Percentiles rank a stretch among this genome's conserved stretches.
phyloP scores from a whole-genome alignment of 2,888 invertebrate species.

The Boloria euphrosyne region DNA sequence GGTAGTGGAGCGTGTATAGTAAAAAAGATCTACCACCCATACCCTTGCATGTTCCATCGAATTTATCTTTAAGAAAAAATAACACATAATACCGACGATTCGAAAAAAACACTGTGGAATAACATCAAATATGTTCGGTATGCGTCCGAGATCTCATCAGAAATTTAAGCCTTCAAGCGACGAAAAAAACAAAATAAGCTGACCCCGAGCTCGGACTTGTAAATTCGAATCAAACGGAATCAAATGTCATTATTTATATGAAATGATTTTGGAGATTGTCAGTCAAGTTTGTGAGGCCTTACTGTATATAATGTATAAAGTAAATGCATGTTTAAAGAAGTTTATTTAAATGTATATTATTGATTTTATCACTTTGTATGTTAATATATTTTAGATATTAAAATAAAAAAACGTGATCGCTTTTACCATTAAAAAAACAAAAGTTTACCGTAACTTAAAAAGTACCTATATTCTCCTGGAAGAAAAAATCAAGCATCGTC shows the following conservation, averaged over 20 bases:
- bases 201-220: constrained; percentile 71
- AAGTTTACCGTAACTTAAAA: no score
- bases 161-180: constrained; percentile 75
- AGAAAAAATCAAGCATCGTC: no score
- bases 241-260: constrained; percentile 71
- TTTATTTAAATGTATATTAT: no score
- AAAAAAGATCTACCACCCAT: constrained; percentile 41
- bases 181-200: constrained; percentile 60
- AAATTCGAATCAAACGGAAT: constrained; percentile 77
- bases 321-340: background rate
- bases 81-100: constrained; percentile 44
- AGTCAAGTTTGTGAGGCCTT: constrained; percentile 2
- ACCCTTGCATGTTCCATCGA: constrained; percentile 49
- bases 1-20: constrained; percentile 27
- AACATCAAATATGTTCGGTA: constrained; percentile 80
- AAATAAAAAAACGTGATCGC: no score
- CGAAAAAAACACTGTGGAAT: constrained; percentile 55
- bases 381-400: no score
- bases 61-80: constrained; percentile 66
- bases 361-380: no score
- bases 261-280: constrained; percentile 47
- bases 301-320: no score
- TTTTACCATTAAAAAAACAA: no score
- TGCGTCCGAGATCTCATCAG: constrained; percentile 79
- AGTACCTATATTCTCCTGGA: no score